Evolutionary conservation across 35 echinoderm and acorn worm genomes (phyloP).

Genomic region (Lytechinus pictus): DNA sequence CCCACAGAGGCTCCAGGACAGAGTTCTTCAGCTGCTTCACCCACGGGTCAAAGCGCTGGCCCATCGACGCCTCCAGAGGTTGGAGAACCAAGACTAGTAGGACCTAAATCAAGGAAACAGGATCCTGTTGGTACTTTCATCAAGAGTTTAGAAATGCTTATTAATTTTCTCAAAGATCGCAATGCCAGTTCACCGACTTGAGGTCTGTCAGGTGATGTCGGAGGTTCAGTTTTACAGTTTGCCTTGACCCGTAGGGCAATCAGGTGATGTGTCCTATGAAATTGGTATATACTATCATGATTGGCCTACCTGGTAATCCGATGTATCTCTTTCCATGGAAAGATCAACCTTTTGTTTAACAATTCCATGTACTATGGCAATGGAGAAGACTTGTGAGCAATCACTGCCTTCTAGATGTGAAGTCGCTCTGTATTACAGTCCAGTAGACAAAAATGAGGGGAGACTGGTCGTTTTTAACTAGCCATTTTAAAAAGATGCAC

Average conservation of each 20-base stretch:
- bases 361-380: neutral
- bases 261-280: neutral
- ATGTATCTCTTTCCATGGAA: neutral
- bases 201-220: neutral
- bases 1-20: slow-evolving; percentile 19
- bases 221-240: neutral
- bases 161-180: slow-evolving; percentile 41
- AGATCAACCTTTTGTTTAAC: neutral
- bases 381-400: neutral
- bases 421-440: neutral
- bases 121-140: slow-evolving; percentile 51
- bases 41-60: neutral
- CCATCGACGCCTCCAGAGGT: neutral
- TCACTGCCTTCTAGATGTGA: neutral
- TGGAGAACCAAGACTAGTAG: slow-evolving; percentile 9
- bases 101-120: slow-evolving; percentile 32
- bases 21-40: neutral
- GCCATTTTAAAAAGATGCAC: neutral
- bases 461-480: neutral
- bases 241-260: neutral
- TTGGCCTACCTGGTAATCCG: neutral
- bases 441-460: neutral
- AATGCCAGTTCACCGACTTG: slow-evolving; percentile 14
- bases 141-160: slow-evolving; percentile 48
- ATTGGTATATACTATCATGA: neutral